Evolutionary conservation across 2,888 invertebrate genomes (phyloP), one percentile per base, ranked within the genome.

Genomic region (Athalia rosae): DNA sequence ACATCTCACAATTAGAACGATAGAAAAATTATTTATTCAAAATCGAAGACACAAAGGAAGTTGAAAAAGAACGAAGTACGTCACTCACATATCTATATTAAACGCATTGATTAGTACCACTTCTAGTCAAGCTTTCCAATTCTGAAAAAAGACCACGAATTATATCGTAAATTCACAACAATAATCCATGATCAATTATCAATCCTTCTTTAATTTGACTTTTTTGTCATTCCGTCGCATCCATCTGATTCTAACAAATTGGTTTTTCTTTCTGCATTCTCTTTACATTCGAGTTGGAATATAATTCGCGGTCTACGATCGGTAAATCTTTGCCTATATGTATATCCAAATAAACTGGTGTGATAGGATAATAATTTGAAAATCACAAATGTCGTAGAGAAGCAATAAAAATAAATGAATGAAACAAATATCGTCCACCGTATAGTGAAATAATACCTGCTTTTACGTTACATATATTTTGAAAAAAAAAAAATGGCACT

Each of bases 351-450:
- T n/a, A n/a, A 59, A 59, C n/a, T n/a, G 13, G 13, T 59, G 6
- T 6, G 13, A n/a, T n/a, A 8, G 28, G 48, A 15, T 67, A 28
- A 48, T 43, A 50, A 48, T 28, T 61, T 9, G 50, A 50, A 67
- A 11, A 28, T 47, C 7, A 47, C 13, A 64, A 13, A 47, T 58
- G 58, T 71, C 43, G 56, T 71, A 71, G 69, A 71, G 69, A 71
- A 71, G 69, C 69, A 71, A 71, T 71, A 71, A 71, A 58, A 9
- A n/a, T 41, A 59, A 11, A 28, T 28, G 28, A 28, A 28, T 2
- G 28, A 59, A 59, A 62, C 58, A 71, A 71, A 71, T 71, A 41
- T 71, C 53, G 67, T 69, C 53, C 67, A 69, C 67, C 41, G 15
- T 53, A 28, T 28, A 28, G 28, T 28, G 28, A 28, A 41, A 69